Evolutionary conservation across 1,140 invertebrate species (phyloP), one percentile per base, ranked within the genome.

Genomic region (Oryctes rhinoceros): DNA sequence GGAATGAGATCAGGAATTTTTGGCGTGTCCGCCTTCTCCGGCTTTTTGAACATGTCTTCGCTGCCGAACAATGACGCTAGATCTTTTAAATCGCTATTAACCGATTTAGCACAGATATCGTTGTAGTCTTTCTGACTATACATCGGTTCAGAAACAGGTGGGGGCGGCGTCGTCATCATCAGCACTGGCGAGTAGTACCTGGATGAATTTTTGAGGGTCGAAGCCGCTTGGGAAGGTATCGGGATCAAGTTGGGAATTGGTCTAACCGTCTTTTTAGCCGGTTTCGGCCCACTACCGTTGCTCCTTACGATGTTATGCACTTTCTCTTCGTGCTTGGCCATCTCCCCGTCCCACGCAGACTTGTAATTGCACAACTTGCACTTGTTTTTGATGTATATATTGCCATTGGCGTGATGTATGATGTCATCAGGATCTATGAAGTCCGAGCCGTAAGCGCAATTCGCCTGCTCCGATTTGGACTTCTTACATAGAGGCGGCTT

Each of bases 161-260:
- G 20, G 0, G 67, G 39, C n/a, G 78, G 39, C 7, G 47, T 15
- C 13, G 75, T 47, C 37, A 44, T 76, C 75, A 76, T 76, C 15
- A 47, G 1, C 2, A 48, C 48, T 4, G 78, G 78, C n/a, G 37
- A 37, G 35, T 75, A 65, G 49, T 37, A 71, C 48, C 39, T 47
- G 9, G 76, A 44, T 20, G 59, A 20, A 1, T 30, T 35, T 71
- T 81, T 77, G n/a, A 80, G 35, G 1, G 79, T 78, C 30, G 80
- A 78, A 6, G 86, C 83, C 76, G 87, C 85, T 79, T 88, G 81
- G 35, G 82, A 48, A 1, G 82, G 89, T 78, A 94, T 90, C 0
- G 93, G 93, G 85, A 94, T 94, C 5, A 94, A 88, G 85, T 93
- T 93, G 47, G 93, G 93, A 82, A 94, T 90, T 0, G 93, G 93